Conservation (phyloP, 2,888 invertebrate species). For the Brachyptera risi region DNA sequence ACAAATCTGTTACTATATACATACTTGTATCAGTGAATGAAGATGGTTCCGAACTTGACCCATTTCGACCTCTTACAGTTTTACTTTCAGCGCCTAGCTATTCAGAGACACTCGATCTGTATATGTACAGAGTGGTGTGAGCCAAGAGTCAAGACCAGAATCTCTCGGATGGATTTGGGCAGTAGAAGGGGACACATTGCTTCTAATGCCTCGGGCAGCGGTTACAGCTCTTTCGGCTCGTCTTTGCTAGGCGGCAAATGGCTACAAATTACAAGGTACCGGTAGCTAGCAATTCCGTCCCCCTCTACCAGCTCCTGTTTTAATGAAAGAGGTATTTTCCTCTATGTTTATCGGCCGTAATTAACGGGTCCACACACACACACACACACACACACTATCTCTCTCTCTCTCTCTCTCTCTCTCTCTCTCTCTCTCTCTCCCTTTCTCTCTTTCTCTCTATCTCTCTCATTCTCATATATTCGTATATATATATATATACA, state of each 20-base stretch:
- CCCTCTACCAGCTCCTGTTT: constrained; percentile 25
- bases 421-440: constrained; percentile 11
- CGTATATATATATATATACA: no score
- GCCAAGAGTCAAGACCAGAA: no score
- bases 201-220: background rate
- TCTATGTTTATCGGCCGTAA: constrained; percentile 27
- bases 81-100: no score
- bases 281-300: constrained; percentile 21
- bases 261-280: constrained; percentile 24
- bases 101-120: no score
- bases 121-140: no score
- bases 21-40: no score
- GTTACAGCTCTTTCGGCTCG: background rate
- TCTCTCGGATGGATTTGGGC: no score
- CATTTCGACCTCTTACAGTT: no score
- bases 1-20: no score
- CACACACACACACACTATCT: no score
- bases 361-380: constrained; percentile 17
- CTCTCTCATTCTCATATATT: background rate
- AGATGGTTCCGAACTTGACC: no score
- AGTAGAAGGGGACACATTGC: background rate
- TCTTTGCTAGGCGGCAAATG: background rate
- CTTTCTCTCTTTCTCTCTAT: constrained; percentile 1
- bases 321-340: constrained; percentile 26
- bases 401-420: no score